Percentiles rank a stretch among this genome's conserved stretches.
phyloP scores from a whole-genome alignment of 2,888 invertebrate species.

The Drosophila prolongata region DNA sequence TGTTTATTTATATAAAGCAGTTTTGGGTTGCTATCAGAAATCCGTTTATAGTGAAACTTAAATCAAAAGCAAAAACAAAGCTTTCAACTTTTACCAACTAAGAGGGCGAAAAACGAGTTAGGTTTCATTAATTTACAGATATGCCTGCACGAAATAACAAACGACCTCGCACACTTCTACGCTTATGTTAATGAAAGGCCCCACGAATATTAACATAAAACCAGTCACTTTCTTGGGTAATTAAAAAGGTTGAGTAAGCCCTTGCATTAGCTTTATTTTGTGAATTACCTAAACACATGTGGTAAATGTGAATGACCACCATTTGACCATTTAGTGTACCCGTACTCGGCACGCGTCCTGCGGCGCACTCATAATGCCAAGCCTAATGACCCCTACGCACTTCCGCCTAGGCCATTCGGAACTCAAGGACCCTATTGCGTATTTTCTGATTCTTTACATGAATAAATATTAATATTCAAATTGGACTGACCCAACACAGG shows the following conservation, averaged over 20 bases:
- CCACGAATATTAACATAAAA: conserved; percentile 14
- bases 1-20: not conserved
- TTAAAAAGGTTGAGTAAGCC: conserved; percentile 47
- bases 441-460: conserved; percentile 38
- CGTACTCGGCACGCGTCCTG: conserved; percentile 55
- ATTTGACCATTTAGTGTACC: conserved; percentile 44
- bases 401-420: conserved; percentile 50
- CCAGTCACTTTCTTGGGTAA: conserved; percentile 46
- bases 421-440: conserved; percentile 61
- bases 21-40: conserved; percentile 76
- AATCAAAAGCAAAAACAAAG: conserved; percentile 13
- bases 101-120: conserved; percentile 12
- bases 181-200: conserved; percentile 67
- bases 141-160: conserved; percentile 6
- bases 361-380: conserved; percentile 16
- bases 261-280: conserved; percentile 27
- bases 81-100: conserved; percentile 29
- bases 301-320: conserved; percentile 49
- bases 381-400: conserved; percentile 76
- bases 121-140: conserved; percentile 59
- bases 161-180: conserved; percentile 32
- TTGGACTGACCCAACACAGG: conserved; percentile 37
- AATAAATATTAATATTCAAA: conserved; percentile 77
- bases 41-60: conserved; percentile 52
- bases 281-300: conserved; percentile 57